A percentile compares a stretch with the other conserved stretches of the same genome.
These are phyloP conservation scores for Valencia hispanica DNA, from an alignment of 2,797 vertebrate genomes.

Conservation along the genomic window DNA sequence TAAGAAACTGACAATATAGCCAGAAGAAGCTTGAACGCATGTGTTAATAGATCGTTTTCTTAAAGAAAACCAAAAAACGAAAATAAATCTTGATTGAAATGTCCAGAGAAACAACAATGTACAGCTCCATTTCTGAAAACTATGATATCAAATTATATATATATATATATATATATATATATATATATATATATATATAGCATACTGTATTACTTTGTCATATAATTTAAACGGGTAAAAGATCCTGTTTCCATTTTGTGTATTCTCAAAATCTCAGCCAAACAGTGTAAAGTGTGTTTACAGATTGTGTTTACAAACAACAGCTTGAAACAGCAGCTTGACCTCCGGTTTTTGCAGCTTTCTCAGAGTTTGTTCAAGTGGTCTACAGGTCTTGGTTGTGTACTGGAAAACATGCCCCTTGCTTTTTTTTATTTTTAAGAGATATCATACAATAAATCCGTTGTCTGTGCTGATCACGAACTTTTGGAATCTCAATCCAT, in stretches of 20 bases:
- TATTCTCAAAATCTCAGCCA: neutral
- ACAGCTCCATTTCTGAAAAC: too few species aligned
- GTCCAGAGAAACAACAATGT: too few species aligned
- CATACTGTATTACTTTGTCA: too few species aligned
- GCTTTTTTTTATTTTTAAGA: neutral
- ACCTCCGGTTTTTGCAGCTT: slow-evolving; percentile 23
- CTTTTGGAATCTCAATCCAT: slow-evolving; percentile 6
- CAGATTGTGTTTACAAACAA: neutral
- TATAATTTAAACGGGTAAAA: too few species aligned
- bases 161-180: too few species aligned
- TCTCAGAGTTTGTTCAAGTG: slow-evolving; percentile 33
- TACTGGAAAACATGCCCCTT: slow-evolving; percentile 45
- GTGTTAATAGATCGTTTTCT: neutral
- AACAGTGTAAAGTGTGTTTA: neutral
- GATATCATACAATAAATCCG: neutral
- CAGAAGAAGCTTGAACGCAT: slow-evolving; percentile 7
- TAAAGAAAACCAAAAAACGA: neutral
- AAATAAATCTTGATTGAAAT: neutral
- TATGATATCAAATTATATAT: too few species aligned
- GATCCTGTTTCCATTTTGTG: neutral
- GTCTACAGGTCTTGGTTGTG: slow-evolving; percentile 47
- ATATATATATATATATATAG: too few species aligned
- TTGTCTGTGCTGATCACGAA: neutral
- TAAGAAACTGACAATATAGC: slow-evolving; percentile 2
- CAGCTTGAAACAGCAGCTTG: neutral